These are phyloP conservation scores for Pelecanoides urinatrix DNA, from an alignment of 2,113 vertebrate genomes.

Conservation along the genomic window DNA sequence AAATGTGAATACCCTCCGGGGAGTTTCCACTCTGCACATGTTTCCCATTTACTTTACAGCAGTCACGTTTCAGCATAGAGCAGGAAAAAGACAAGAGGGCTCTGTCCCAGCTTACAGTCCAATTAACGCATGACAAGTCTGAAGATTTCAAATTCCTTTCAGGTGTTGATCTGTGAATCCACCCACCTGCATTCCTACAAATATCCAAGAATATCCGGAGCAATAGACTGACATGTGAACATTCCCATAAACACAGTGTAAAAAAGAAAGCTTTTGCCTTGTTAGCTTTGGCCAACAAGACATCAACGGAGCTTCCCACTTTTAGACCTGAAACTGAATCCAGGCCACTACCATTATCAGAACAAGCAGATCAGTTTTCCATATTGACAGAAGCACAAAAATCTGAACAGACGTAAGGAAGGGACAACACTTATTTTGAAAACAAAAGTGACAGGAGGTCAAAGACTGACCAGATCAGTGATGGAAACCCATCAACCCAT, in stretches of 20 bases:
- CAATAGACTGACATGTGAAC: background rate
- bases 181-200: background rate
- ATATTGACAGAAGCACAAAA: background rate
- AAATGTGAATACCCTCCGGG: background rate
- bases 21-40: background rate
- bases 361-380: background rate
- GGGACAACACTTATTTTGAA: background rate
- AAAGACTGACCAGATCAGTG: background rate
- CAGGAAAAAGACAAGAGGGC: background rate
- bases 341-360: background rate
- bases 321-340: background rate
- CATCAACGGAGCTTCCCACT: background rate
- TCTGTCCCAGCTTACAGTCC: background rate
- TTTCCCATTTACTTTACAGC: background rate
- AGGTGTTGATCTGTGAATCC: background rate
- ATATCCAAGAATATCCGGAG: background rate
- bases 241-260: background rate
- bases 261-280: background rate
- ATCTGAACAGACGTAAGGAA: background rate
- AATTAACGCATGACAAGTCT: background rate
- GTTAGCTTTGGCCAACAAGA: background rate
- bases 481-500: background rate
- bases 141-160: background rate
- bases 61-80: fast-evolving
- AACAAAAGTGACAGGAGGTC: background rate